These are phyloP conservation scores for Ivindomyrus marchei DNA, from an alignment of 2,113 vertebrate species.

Conservation along the genomic window DNA sequence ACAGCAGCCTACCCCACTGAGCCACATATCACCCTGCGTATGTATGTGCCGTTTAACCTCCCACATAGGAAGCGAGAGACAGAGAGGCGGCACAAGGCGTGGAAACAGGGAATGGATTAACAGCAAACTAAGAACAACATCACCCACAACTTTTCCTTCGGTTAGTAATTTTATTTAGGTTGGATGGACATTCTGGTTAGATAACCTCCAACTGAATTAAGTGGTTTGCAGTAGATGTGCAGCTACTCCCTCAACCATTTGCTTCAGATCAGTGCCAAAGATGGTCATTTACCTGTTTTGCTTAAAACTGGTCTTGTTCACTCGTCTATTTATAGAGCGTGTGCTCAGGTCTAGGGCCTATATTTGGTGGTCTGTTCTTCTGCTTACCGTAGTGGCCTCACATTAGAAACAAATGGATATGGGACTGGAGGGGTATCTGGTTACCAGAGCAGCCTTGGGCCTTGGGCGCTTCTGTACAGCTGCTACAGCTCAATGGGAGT, in stretches of 20 bases:
- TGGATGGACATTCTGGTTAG: background rate
- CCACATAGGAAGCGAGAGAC: background rate
- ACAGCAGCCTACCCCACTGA: background rate
- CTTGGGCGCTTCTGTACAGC: background rate
- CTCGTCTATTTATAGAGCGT: background rate
- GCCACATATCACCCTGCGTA: background rate
- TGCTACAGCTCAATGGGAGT: background rate
- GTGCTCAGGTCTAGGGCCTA: background rate
- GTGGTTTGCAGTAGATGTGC: background rate
- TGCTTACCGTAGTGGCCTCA: background rate
- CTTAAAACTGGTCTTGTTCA: background rate
- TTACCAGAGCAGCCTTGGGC: background rate
- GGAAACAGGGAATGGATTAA: background rate
- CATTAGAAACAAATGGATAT: conserved; percentile 2
- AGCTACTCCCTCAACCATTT: background rate
- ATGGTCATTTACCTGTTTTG: background rate
- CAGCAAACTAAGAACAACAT: background rate
- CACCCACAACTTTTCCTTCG: background rate
- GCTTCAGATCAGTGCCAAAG: background rate
- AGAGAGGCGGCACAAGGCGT: background rate
- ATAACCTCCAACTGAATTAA: background rate
- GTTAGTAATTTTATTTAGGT: background rate
- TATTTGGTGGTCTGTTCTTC: background rate
- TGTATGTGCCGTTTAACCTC: background rate
- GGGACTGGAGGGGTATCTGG: background rate